Evolutionary conservation across 2,888 invertebrate species (phyloP), one percentile per base, ranked within the genome.

Genomic region (Acrobasis suavella): DNA sequence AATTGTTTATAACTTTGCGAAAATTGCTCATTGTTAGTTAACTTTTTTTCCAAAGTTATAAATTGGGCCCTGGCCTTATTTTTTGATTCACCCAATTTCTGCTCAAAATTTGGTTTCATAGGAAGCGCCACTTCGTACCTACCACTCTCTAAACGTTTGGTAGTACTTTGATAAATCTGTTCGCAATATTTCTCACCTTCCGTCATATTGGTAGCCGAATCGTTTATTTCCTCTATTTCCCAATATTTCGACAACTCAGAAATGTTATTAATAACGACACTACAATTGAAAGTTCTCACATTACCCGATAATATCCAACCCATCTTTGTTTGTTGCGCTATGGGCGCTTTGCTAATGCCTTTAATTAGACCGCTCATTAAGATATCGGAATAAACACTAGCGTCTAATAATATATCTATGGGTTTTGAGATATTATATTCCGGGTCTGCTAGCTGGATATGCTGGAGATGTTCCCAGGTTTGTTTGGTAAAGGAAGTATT

Each of bases 301-400:
- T 55, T 66, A 8, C 72, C 70, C 9, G 58, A 60, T 51, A 73
- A 32, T 15, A 73, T 62, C 70, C 71, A 71, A 8, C 72, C 71
- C 0, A 69, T 37, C 16, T 42, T 60, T 3, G 71, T 73, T 49
- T 69, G 66, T 60, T 72, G 73, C 15, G 67, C 67, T 2, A 65
- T 67, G 17, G 67, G 66, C 10, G 62, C 52, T 12, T 37, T 14
- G 2, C 22, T n/a, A 0, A 63, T 42, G 10, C 64, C 66, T 38
- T 66, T 68, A 9, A 65, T 67, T 0, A 67, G 50, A 9, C 71
- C 69, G 15, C 58, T 60, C 65, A 68, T 64, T 42, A 69, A 51
- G 38, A 68, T 68, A 3, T 64, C 46, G 2, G 65, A 60, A 22
- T 67, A 67, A 68, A 51, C 16, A 8, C 51, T 12, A 9, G 51